Base-by-base conservation (phyloP, 2,113 vertebrate species). In the Noturus placidus region DNA sequence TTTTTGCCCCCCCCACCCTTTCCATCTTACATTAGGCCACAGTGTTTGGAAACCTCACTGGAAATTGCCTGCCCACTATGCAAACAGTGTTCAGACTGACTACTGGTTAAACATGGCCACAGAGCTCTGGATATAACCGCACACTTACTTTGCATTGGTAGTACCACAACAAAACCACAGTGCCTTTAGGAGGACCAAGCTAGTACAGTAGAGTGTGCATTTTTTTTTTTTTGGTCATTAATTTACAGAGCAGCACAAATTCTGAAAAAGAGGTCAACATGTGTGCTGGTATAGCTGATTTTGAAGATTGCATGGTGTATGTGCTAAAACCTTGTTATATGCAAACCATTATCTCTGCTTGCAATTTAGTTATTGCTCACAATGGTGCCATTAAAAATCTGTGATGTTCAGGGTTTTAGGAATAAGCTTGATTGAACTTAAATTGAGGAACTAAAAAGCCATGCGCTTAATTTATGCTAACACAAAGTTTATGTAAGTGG, bases 1-100 rank as follows among this genome's bases (percentile, higher is more conserved):
- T 67, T 76, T 87, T 78, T 77, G 82, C 52, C 65, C 46, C 61
- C 25, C 83, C 35, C 74, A 69, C 86, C 70, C 35, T 38, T 38
- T 54, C 76, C 4, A 76, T 83, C 70, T 83, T 83, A 84, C 59
- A 88, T 84, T 88, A 88, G 50, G 70, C 72, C 74, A 79, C 72
- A 88, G 74, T 84, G 72, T 88, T 84, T 88, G 87, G 82, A 88
- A 88, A 88, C 87, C 87, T 88, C 59, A 27, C 42, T 88, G 87
- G 82, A 88, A 87, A 90, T 82, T 82, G 86, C 81, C 82, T 84
- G 78, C 83, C 87, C 85, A 86, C 81, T 56, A 80, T 10, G 86
- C 82, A 83, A 90, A 90, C 87, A 84, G 76, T 57, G 84, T 57
- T 42, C 27, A 11, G 35, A 78, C 52, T 86, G 81, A 86, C 70